Percentiles rank a stretch among this genome's conserved stretches.
These are phyloP conservation scores for Aramus guarauna DNA, from an alignment of 2,113 vertebrate species.

Conservation along the genomic window DNA sequence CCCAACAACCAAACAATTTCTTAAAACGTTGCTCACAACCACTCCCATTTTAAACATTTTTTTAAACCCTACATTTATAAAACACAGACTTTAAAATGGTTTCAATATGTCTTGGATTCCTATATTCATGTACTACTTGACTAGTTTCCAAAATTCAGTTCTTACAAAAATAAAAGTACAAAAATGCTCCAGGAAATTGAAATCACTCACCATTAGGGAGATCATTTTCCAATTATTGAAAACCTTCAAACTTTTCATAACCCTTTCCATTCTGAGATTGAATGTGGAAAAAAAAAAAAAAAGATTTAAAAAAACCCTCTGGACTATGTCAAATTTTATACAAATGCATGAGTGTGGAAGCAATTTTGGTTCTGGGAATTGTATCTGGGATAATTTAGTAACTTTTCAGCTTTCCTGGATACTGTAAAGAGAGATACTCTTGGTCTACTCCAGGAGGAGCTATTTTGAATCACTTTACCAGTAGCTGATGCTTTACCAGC, in stretches of 20 bases:
- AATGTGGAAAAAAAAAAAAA: background rate
- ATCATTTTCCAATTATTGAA: background rate
- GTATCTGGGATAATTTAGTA: background rate
- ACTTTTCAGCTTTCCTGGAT: background rate
- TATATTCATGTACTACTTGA: background rate
- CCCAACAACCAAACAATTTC: background rate
- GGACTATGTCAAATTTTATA: background rate
- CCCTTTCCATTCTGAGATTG: background rate
- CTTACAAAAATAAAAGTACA: conserved; percentile 32
- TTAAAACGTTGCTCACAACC: background rate
- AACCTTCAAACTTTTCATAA: background rate
- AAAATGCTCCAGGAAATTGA: background rate
- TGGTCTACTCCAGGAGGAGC: background rate
- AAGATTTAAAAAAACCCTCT: background rate
- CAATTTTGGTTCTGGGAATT: background rate
- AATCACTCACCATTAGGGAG: background rate
- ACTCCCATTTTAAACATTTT: conserved; percentile 17
- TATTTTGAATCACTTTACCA: background rate
- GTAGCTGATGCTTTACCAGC: background rate
- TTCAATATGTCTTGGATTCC: conserved; percentile 33
- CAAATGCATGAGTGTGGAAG: background rate
- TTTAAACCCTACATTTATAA: conserved; percentile 8
- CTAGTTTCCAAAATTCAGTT: conserved; percentile 10
- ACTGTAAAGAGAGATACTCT: background rate
- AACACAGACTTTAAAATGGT: conserved; percentile 1